Conservation (phyloP, 37 sponge, comb jelly and placozoan genomes). For the Halichondria panicea region DNA sequence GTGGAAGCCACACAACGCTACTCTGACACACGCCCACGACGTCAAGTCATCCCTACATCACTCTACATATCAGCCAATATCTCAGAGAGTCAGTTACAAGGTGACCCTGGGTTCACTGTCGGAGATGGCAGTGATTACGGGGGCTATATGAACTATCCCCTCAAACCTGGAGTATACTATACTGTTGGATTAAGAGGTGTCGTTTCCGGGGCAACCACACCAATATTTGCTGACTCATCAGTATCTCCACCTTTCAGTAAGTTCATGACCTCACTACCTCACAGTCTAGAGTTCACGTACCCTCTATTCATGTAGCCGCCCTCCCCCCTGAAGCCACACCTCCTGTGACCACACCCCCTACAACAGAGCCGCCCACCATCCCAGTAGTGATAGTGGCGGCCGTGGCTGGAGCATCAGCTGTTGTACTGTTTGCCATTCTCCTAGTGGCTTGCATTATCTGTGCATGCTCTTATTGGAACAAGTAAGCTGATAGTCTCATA, state of each 20-base stretch:
- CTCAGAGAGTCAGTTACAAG: neutral
- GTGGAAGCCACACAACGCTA: neutral
- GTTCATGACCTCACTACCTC: no score
- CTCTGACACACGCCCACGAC: no score
- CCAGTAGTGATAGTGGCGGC: conserved; percentile 23
- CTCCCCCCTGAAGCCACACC: neutral
- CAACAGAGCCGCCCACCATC: conserved; percentile 16
- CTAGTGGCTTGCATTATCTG: conserved; percentile 18
- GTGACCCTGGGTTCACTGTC: conserved; percentile 7
- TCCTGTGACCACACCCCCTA: conserved; percentile 1
- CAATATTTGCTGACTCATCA: conserved; percentile 1
- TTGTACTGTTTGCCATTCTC: conserved; percentile 9
- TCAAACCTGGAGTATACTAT: conserved; percentile 23
- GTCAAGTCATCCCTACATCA: no score
- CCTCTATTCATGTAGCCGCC: neutral
- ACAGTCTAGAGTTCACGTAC: neutral
- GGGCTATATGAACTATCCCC: conserved; percentile 37
- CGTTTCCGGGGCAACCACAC: conserved; percentile 13
- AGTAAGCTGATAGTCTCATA: neutral
- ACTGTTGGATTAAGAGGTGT: conserved; percentile 3
- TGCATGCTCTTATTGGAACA: conserved; percentile 22
- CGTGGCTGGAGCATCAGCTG: conserved; percentile 3
- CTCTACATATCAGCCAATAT: conserved; percentile 50
- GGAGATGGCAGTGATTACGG: conserved; percentile 50
- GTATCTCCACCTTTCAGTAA: neutral